A percentile compares a stretch with the other conserved stretches of the same genome.
These are phyloP conservation scores for Hydraecia micacea DNA, from an alignment of 2,888 invertebrate species.

Conservation along the genomic window DNA sequence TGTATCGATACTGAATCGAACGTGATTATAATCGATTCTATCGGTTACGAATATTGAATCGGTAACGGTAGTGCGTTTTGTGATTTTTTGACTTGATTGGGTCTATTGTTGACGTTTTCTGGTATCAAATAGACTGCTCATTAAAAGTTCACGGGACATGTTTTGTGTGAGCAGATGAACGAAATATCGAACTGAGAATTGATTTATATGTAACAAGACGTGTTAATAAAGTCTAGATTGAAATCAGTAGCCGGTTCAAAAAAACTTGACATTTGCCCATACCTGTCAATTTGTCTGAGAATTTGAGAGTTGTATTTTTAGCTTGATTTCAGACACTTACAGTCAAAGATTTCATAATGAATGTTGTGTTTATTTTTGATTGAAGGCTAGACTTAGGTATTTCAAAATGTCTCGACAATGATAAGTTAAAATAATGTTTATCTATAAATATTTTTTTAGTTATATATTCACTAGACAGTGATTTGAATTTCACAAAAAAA, in stretches of 20 bases:
- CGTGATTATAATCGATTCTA: constrained; percentile 83
- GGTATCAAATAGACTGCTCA: constrained; percentile 72
- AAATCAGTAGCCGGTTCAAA: constrained; percentile 42
- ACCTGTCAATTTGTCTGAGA: constrained; percentile 32
- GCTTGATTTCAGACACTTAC: constrained; percentile 9
- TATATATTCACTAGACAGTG: neutral
- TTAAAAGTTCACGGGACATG: constrained; percentile 69
- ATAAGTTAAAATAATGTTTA: constrained; percentile 1
- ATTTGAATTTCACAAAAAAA: neutral
- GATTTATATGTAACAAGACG: constrained; percentile 45
- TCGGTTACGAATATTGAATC: constrained; percentile 78
- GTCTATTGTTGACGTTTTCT: constrained; percentile 78
- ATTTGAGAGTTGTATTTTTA: constrained; percentile 30
- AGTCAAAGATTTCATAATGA: constrained; percentile 3
- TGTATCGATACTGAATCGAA: constrained; percentile 82
- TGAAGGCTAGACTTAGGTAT: constrained; percentile 3
- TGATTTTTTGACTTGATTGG: constrained; percentile 80
- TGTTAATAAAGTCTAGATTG: constrained; percentile 45
- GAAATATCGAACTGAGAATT: constrained; percentile 27
- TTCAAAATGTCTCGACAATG: constrained; percentile 12
- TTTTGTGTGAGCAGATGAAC: constrained; percentile 33
- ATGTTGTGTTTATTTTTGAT: constrained; percentile 22
- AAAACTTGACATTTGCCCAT: constrained; percentile 36
- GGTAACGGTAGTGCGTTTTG: constrained; percentile 74
- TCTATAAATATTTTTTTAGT: neutral